Evolutionary conservation across 2,888 invertebrate genomes (phyloP).

Genomic region (Noctuana brunneofusca): DNA sequence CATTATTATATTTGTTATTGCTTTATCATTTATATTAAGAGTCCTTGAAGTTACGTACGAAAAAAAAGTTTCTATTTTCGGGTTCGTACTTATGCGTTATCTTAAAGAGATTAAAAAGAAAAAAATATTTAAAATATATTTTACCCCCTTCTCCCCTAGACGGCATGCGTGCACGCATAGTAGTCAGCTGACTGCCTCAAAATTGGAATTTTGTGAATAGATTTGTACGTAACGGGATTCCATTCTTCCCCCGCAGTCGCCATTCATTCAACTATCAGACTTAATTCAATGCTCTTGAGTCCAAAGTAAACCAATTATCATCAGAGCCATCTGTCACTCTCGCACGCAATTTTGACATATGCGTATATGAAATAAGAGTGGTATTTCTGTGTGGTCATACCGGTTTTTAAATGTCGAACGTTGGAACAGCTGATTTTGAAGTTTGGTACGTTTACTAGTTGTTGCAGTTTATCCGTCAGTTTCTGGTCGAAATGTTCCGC

Average conservation of each 20-base stretch:
- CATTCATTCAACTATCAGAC: constrained; percentile 5
- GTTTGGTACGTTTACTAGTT: constrained; percentile 15
- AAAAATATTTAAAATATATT: no score
- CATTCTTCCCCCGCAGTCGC: neutral
- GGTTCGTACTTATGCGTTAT: no score
- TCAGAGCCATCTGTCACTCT: constrained; percentile 8
- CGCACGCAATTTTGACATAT: constrained; percentile 19
- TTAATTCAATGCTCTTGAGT: neutral
- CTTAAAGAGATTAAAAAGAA: neutral
- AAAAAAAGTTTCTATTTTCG: no score
- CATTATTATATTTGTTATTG: no score
- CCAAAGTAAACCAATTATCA: neutral
- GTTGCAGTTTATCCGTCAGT: constrained; percentile 13
- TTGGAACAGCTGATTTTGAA: constrained; percentile 29
- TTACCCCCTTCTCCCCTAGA: constrained; percentile 33
- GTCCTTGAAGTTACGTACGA: no score
- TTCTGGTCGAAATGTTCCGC: neutral
- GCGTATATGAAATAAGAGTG: constrained; percentile 11
- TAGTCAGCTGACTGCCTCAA: constrained; percentile 42
- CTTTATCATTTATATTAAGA: no score
- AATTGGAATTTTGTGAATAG: constrained; percentile 44
- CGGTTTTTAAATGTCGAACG: constrained; percentile 16
- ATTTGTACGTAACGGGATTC: constrained; percentile 33
- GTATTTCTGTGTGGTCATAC: constrained; percentile 2
- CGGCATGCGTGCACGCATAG: constrained; percentile 36